phyloP scores from a whole-genome alignment of 1,140 invertebrate genomes.

The Bombyx mori region DNA sequence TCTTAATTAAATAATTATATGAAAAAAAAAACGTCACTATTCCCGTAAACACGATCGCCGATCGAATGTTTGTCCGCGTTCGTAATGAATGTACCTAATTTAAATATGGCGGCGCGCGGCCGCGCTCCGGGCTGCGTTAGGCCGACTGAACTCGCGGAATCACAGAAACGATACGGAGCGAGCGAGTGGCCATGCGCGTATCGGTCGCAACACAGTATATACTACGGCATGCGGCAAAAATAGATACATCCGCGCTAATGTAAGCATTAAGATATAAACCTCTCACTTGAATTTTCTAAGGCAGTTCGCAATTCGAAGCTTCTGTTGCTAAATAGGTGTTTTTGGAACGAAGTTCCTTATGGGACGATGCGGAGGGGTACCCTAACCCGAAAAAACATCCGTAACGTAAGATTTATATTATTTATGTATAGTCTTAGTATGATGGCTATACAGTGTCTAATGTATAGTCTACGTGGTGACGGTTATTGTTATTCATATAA shows the following conservation, averaged over 20 bases:
- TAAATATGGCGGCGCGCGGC: conserved; percentile 43
- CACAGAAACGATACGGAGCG: conserved; percentile 24
- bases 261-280: conserved; percentile 1
- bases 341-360: no score
- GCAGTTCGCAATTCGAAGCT: no score
- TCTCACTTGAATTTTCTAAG: conserved; percentile 6
- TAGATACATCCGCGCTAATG: no score
- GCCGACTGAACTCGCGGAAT: conserved; percentile 33
- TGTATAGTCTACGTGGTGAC: no score
- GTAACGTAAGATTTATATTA: no score
- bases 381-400: no score
- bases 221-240: no score
- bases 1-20: conserved; percentile 14
- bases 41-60: conserved; percentile 12
- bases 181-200: conserved; percentile 53
- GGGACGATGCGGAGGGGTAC: no score
- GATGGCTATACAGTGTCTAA: no score
- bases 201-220: conserved; percentile 16
- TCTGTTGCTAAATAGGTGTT: no score
- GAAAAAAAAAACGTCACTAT: not conserved
- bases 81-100: not conserved
- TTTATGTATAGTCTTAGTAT: no score
- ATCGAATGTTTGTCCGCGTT: conserved; percentile 19
- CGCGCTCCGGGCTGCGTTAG: conserved; percentile 48
- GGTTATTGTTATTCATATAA: no score